Evolutionary conservation across 2,888 invertebrate genomes (phyloP).

Genomic region (Tubulanus polymorphus): DNA sequence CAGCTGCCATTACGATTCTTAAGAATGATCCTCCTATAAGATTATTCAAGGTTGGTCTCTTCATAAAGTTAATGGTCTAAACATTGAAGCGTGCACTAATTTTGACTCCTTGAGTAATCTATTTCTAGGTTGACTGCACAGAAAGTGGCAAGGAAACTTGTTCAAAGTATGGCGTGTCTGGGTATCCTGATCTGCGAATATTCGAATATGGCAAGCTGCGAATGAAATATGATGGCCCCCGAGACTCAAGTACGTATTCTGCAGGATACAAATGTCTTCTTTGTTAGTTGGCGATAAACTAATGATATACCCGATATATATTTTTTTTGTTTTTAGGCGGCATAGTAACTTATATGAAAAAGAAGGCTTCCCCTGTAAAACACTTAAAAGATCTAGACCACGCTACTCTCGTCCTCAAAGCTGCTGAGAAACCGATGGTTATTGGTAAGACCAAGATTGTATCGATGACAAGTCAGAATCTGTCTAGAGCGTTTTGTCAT

Average conservation of each 20-base stretch:
- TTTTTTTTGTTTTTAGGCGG: constrained; percentile 52
- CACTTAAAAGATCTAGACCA: too few species aligned
- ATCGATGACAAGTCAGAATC: too few species aligned
- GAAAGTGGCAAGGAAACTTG: constrained; percentile 75
- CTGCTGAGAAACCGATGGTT: too few species aligned
- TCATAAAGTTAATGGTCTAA: too few species aligned
- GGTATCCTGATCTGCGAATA: constrained; percentile 96
- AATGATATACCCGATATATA: too few species aligned
- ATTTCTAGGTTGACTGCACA: constrained; percentile 76
- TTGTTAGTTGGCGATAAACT: too few species aligned
- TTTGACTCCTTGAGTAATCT: too few species aligned
- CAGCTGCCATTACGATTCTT: constrained; percentile 81
- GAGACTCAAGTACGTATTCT: constrained; percentile 70
- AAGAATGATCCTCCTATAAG: constrained; percentile 84
- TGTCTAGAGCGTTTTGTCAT: too few species aligned
- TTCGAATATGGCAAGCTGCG: constrained; percentile 85
- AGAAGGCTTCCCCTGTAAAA: constrained; percentile 96
- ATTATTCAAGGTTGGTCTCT: constrained; percentile 75
- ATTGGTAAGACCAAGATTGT: too few species aligned
- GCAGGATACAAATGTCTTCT: too few species aligned
- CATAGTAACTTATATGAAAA: constrained; percentile 62
- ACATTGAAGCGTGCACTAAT: too few species aligned
- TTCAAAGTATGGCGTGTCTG: constrained; percentile 82
- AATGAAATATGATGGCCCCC: constrained; percentile 90
- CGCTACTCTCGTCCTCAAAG: too few species aligned